Base-by-base conservation (phyloP, 2,888 invertebrate genomes). In the Gryllus longicercus region DNA sequence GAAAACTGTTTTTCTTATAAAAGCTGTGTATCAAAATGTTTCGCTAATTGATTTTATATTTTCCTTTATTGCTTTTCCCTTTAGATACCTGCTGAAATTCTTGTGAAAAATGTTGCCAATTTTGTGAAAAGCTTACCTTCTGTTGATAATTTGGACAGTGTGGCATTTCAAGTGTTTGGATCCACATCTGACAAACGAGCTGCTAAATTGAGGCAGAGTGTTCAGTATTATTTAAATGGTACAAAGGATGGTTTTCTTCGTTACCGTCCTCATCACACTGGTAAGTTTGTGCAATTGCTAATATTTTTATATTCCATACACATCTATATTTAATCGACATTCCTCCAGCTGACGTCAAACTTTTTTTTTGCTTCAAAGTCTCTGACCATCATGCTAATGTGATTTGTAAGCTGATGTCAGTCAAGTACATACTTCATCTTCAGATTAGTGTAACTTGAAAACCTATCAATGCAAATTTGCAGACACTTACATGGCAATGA, bases 221-320 rank as follows among this genome's bases (percentile, higher is more conserved):
- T 96, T 81, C 93, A 95, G 88, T 96, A 96, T 89, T 96, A 95
- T 87, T 89, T 94, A 81, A 95, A 95, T 88, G 95, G 95, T 81
- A 95, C 95, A 81, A 93, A 94, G 86, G 94, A 94, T 86, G 94
- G 95, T 78, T 95, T 94, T 86, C 88, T 94, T 75, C 93, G 94
- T 85, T 95, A 94, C 86, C 88, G 89, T 82, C 89, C 89, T 1
- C 86, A 85, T 77, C 81, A 82, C 49, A 79, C 83, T 79, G 83
- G 84, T 84, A 76, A 77, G 81, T 76, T 23, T 76, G 23, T 74
- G n/a, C 16, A 74, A n/a, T 11, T 11, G 3, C 8, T 38, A 8
- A 38, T 38, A 38, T 38, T 8, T 38, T 5, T 38, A 1, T 38
- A 8, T 38, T 38, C 38, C 38, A 38, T 38, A 38, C 38, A 38